Conservation (phyloP, 2,797 vertebrate genomes). For the Phataginus tetradactyla region DNA sequence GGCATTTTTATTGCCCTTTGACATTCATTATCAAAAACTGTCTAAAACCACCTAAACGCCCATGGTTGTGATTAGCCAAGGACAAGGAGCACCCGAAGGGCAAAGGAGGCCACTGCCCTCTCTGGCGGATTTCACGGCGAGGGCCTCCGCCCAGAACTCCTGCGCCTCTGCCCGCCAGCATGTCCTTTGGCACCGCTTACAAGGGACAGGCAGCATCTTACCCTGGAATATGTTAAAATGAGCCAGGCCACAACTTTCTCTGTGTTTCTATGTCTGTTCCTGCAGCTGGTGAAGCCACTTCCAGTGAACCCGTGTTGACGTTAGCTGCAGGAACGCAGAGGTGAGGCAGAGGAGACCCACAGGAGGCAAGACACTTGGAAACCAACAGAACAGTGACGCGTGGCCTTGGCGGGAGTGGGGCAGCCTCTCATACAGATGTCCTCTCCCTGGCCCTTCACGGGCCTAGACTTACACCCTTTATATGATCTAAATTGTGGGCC, state of each 20-base stretch:
- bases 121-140: accelerated
- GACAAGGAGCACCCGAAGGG: background rate
- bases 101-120: background rate
- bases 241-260: background rate
- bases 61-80: background rate
- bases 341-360: too few relatives aligned
- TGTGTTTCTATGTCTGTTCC: background rate
- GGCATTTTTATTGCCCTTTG: background rate
- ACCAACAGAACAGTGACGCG: background rate
- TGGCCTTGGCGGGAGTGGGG: too few relatives aligned
- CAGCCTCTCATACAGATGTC: background rate
- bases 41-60: background rate
- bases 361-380: accelerated
- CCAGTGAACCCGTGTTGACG: too few relatives aligned
- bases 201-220: background rate
- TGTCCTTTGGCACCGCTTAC: background rate
- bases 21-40: background rate
- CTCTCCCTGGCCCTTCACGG: background rate
- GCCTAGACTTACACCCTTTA: background rate
- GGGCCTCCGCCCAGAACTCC: background rate
- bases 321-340: background rate
- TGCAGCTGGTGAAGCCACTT: background rate
- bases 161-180: background rate
- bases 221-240: background rate
- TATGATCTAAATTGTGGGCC: background rate